Conservation (phyloP, 2,888 invertebrate genomes). For the Anthophora plumipes region DNA sequence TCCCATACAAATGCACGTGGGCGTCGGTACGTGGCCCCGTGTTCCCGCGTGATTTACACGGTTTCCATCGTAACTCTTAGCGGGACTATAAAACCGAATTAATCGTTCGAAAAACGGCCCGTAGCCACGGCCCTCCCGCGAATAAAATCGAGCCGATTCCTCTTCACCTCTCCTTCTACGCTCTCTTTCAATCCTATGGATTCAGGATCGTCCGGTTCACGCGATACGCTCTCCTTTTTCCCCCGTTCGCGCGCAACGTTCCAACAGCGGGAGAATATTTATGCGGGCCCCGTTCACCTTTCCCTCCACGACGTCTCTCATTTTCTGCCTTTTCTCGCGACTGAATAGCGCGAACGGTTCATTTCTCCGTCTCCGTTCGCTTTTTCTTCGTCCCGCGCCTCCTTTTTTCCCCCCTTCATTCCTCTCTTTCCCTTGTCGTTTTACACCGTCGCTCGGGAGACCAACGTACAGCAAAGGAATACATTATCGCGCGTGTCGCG, state of each 20-base stretch:
- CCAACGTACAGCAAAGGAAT: slow-evolving; percentile 57
- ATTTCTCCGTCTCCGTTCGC: slow-evolving; percentile 38
- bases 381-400: too few relatives aligned
- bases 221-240: slow-evolving; percentile 35
- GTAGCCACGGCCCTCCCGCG: slow-evolving; percentile 56
- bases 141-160: slow-evolving; percentile 52
- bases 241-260: slow-evolving; percentile 1
- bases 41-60: slow-evolving; percentile 68
- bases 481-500: slow-evolving; percentile 58
- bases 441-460: background rate
- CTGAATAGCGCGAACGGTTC: slow-evolving; percentile 51
- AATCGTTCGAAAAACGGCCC: slow-evolving; percentile 70
- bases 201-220: background rate
- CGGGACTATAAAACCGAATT: slow-evolving; percentile 74
- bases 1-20: slow-evolving; percentile 42
- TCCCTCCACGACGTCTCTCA: slow-evolving; percentile 26
- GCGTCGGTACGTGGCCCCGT: slow-evolving; percentile 48
- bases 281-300: slow-evolving; percentile 44
- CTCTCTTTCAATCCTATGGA: background rate
- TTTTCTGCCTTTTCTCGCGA: slow-evolving; percentile 50
- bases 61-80: slow-evolving; percentile 66
- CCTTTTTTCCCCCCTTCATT: background rate
- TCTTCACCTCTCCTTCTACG: background rate
- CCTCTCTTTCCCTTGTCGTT: background rate
- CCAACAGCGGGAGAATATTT: slow-evolving; percentile 53